phyloP scores from a whole-genome alignment of 2,888 invertebrate genomes.

The Drosophila emarginata region DNA sequence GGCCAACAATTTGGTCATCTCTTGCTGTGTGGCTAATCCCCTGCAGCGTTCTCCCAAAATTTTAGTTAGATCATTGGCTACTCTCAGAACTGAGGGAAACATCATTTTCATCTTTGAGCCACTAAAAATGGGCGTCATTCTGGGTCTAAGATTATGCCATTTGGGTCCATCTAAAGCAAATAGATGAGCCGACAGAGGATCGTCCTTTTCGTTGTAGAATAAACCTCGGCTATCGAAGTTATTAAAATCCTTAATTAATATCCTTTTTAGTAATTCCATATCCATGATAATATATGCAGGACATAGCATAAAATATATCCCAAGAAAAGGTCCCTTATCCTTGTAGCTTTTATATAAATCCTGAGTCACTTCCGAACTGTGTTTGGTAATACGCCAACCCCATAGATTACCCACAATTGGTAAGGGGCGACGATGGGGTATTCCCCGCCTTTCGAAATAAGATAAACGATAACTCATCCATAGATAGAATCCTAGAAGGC shows the following conservation, averaged over 20 bases:
- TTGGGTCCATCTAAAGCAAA: constrained; percentile 79
- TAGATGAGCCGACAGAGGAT: constrained; percentile 80
- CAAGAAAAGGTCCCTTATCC: constrained; percentile 68
- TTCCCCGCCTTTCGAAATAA: constrained; percentile 61
- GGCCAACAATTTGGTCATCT: constrained; percentile 82
- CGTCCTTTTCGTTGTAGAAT: constrained; percentile 73
- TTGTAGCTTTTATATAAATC: constrained; percentile 64
- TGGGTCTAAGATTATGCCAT: constrained; percentile 79
- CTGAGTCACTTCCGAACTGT: constrained; percentile 49
- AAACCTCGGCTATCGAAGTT: constrained; percentile 76
- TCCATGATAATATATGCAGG: constrained; percentile 68
- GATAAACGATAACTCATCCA: constrained; percentile 63
- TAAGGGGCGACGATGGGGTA: constrained; percentile 50
- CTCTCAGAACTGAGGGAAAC: constrained; percentile 65
- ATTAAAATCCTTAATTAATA: constrained; percentile 75
- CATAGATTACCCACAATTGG: constrained; percentile 60
- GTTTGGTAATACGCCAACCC: constrained; percentile 45
- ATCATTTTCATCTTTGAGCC: constrained; percentile 79
- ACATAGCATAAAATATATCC: constrained; percentile 64
- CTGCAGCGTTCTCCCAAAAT: constrained; percentile 40
- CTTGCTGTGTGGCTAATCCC: constrained; percentile 60
- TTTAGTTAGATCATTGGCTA: constrained; percentile 48
- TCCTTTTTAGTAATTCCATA: constrained; percentile 65
- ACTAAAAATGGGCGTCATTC: constrained; percentile 76
- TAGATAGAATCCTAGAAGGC: neutral